A percentile compares a stretch with the other conserved stretches of the same genome.
Evolutionary conservation across 1,140 invertebrate genomes (phyloP).

Genomic region (Rhyzopertha dominica): DNA sequence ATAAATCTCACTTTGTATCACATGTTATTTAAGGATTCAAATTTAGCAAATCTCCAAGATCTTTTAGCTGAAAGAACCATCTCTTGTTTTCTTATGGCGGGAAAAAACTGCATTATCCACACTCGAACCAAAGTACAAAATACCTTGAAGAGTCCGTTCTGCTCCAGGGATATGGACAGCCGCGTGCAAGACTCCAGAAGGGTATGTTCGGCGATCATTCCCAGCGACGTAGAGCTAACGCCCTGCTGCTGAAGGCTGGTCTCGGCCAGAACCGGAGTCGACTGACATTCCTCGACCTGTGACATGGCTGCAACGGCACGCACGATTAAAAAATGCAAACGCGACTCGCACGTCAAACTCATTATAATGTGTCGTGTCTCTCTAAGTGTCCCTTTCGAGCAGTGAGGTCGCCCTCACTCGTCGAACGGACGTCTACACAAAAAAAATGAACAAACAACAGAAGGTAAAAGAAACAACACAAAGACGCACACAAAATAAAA

Average conservation of each 20-base stretch:
- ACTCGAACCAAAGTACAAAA: neutral
- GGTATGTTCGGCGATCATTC: constrained; percentile 78
- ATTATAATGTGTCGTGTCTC: too few relatives aligned
- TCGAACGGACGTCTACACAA: constrained; percentile 14
- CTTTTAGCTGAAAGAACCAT: too few relatives aligned
- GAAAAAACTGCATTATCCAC: too few relatives aligned
- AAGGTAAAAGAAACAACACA: constrained; percentile 16
- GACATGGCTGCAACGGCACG: constrained; percentile 52
- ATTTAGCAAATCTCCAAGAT: too few relatives aligned
- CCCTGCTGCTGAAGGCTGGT: constrained; percentile 34
- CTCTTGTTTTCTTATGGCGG: too few relatives aligned
- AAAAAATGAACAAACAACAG: constrained; percentile 14
- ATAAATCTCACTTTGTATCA: too few relatives aligned
- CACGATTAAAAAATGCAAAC: too few relatives aligned
- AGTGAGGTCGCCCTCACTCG: too few relatives aligned
- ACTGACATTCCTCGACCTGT: constrained; percentile 73
- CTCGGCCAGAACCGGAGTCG: constrained; percentile 57
- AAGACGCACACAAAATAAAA: constrained; percentile 31
- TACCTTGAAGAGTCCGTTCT: constrained; percentile 78
- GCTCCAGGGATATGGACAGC: constrained; percentile 79
- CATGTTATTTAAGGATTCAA: too few relatives aligned
- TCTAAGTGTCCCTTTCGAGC: too few relatives aligned
- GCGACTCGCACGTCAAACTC: too few relatives aligned
- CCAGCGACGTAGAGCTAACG: constrained; percentile 56
- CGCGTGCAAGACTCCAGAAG: constrained; percentile 79